Percentiles rank a stretch among this genome's conserved stretches.
Conservation (phyloP, 2,797 vertebrate genomes). For the Fundulus diaphanus region DNA sequence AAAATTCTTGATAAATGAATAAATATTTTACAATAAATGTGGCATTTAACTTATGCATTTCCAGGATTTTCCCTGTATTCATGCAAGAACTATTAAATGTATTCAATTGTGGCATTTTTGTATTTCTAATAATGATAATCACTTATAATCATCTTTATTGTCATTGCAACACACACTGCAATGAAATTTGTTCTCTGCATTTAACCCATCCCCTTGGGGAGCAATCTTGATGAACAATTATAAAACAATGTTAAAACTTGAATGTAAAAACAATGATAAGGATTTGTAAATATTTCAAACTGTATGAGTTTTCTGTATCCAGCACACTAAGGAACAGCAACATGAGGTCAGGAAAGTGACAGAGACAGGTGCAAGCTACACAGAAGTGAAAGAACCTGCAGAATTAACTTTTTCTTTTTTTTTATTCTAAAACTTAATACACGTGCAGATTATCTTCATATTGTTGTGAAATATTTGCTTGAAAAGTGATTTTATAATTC, state of each 20-base stretch:
- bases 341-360: slow-evolving; percentile 18
- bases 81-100: neutral
- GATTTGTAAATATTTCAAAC: neutral
- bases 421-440: too few species aligned
- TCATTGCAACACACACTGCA: too few species aligned
- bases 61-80: neutral
- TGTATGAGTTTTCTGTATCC: too few species aligned
- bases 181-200: too few species aligned
- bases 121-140: too few species aligned
- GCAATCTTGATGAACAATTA: neutral
- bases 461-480: neutral
- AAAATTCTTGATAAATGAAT: too few species aligned
- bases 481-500: neutral
- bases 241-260: neutral
- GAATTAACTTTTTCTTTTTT: neutral
- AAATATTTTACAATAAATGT: neutral
- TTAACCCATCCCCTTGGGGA: too few species aligned
- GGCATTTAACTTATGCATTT: neutral
- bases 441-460: neutral
- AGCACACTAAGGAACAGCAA: neutral
- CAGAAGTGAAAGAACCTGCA: neutral
- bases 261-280: neutral
- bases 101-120: neutral
- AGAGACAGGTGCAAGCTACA: slow-evolving; percentile 9
- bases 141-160: too few species aligned